These are phyloP conservation scores for Pipa parva DNA, from an alignment of 2,113 vertebrate species.

Conservation along the genomic window DNA sequence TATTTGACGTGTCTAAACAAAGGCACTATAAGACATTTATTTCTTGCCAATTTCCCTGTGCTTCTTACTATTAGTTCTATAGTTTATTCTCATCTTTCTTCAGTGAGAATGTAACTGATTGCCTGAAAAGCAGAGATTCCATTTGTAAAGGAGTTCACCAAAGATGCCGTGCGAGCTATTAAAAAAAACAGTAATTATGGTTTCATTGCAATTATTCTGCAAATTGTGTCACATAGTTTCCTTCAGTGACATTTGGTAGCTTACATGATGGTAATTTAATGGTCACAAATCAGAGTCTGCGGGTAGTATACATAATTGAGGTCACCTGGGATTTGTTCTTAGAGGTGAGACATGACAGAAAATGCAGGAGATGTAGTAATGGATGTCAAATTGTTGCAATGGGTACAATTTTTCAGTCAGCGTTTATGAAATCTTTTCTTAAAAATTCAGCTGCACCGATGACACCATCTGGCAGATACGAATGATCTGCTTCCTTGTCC, in stretches of 20 bases:
- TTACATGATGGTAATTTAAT: slow-evolving; percentile 48
- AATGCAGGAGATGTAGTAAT: slow-evolving; percentile 45
- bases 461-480: slow-evolving; percentile 46
- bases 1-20: slow-evolving; percentile 20
- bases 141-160: slow-evolving; percentile 31
- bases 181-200: slow-evolving; percentile 35
- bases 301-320: slow-evolving; percentile 43
- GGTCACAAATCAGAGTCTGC: slow-evolving; percentile 44
- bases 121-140: slow-evolving; percentile 26
- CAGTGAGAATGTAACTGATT: slow-evolving; percentile 12
- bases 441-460: slow-evolving; percentile 40
- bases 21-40: background rate
- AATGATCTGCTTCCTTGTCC: slow-evolving; percentile 25
- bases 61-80: slow-evolving; percentile 9
- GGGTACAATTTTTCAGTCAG: slow-evolving; percentile 17
- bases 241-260: slow-evolving; percentile 32
- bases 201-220: slow-evolving; percentile 35
- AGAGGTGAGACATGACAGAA: slow-evolving; percentile 45
- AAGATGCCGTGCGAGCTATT: slow-evolving; percentile 23
- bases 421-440: slow-evolving; percentile 18
- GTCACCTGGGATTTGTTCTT: slow-evolving; percentile 48
- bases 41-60: slow-evolving; percentile 1
- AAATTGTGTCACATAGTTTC: slow-evolving; percentile 40
- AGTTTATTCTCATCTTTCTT: background rate
- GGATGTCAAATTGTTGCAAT: slow-evolving; percentile 23